Evolutionary conservation across 2,888 invertebrate species (phyloP).

Genomic region (Drosophila vallismaia): DNA sequence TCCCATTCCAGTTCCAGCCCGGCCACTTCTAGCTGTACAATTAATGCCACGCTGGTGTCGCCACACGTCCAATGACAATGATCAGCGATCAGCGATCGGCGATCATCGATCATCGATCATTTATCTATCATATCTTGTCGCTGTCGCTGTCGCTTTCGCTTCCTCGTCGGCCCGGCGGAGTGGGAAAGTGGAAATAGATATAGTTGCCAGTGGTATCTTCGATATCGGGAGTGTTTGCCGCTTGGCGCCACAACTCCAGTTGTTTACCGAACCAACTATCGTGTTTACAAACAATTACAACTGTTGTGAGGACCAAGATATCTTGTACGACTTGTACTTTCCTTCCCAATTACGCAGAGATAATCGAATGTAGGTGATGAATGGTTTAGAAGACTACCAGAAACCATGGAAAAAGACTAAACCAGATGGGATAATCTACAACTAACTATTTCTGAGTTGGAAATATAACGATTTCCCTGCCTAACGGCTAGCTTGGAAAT

Average conservation of each 20-base stretch:
- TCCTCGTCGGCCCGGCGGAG: slow-evolving; percentile 27
- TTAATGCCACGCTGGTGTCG: slow-evolving; percentile 49
- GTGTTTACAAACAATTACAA: slow-evolving; percentile 78
- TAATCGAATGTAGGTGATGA: neutral
- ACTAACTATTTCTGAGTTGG: too few relatives aligned
- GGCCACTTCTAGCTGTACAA: slow-evolving; percentile 45
- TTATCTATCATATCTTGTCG: slow-evolving; percentile 45
- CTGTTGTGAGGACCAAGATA: slow-evolving; percentile 61
- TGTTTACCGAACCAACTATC: slow-evolving; percentile 71
- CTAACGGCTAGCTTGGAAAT: neutral
- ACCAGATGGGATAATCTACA: too few relatives aligned
- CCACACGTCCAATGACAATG: slow-evolving; percentile 53
- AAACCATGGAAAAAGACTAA: neutral
- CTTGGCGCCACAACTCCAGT: slow-evolving; percentile 75
- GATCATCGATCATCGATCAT: slow-evolving; percentile 65
- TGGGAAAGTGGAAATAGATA: slow-evolving; percentile 50
- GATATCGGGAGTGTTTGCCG: slow-evolving; percentile 68
- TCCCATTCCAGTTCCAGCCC: slow-evolving; percentile 12
- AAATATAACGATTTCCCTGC: too few relatives aligned
- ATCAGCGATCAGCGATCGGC: slow-evolving; percentile 70
- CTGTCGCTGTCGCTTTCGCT: slow-evolving; percentile 35
- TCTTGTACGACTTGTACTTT: slow-evolving; percentile 15
- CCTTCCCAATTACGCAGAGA: slow-evolving; percentile 15
- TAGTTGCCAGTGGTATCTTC: slow-evolving; percentile 43
- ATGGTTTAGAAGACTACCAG: too few relatives aligned